Percentiles rank a stretch among this genome's conserved stretches.
Conservation (phyloP, 2,888 invertebrate genomes). For the Thymelicus lineola region DNA sequence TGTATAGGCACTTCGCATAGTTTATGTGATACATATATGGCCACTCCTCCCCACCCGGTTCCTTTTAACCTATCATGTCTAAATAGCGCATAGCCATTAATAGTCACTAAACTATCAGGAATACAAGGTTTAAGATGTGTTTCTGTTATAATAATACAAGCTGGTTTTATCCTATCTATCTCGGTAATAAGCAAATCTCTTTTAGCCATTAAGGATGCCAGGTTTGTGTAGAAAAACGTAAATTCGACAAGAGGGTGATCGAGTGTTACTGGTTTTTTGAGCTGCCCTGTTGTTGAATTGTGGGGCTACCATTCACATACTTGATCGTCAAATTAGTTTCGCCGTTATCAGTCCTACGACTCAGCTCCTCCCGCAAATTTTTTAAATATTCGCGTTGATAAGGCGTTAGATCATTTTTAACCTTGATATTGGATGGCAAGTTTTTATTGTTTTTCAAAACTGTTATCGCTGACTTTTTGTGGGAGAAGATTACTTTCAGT, state of each 20-base stretch:
- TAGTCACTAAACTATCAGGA: slow-evolving; percentile 6
- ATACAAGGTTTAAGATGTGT: slow-evolving; percentile 6
- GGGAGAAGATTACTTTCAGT: slow-evolving; percentile 13
- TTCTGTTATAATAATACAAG: slow-evolving; percentile 8
- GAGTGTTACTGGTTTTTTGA: too few relatives aligned
- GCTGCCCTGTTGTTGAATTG: too few relatives aligned
- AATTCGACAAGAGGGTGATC: slow-evolving; percentile 11
- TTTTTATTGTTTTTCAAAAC: slow-evolving; percentile 22
- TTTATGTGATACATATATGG: neutral
- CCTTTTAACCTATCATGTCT: neutral
- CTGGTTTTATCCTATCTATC: slow-evolving; percentile 15
- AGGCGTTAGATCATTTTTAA: slow-evolving; percentile 7
- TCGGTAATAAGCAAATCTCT: slow-evolving; percentile 22
- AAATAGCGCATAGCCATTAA: slow-evolving; percentile 1
- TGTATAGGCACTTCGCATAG: neutral
- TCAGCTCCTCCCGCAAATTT: slow-evolving; percentile 20
- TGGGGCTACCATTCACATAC: slow-evolving; percentile 1
- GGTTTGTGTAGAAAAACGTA: slow-evolving; percentile 22
- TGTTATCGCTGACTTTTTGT: slow-evolving; percentile 10
- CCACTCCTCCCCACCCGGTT: neutral
- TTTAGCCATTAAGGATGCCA: slow-evolving; percentile 32
- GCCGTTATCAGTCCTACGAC: neutral
- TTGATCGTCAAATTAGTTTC: slow-evolving; percentile 12
- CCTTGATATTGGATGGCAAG: neutral
- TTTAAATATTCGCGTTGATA: slow-evolving; percentile 16